Evolutionary conservation across 2,888 invertebrate genomes (phyloP).

Genomic region (Asteroscopus sphinx): DNA sequence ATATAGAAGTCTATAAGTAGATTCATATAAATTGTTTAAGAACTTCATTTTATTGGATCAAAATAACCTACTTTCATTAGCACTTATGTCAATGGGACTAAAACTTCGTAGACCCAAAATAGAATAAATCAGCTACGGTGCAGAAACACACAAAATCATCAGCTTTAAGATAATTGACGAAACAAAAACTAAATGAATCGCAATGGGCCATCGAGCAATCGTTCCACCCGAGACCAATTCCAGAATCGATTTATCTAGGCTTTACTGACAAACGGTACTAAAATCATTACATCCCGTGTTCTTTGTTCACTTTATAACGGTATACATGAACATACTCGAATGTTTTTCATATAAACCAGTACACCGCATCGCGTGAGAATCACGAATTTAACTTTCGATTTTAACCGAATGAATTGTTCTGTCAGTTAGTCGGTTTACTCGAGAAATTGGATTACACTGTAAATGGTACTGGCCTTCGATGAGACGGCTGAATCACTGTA

Average conservation of each 20-base stretch:
- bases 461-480: slow-evolving; percentile 5
- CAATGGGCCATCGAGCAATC: background rate
- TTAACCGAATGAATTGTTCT: slow-evolving; percentile 31
- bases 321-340: slow-evolving; percentile 21
- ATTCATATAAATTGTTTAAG: no score
- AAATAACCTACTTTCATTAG: no score
- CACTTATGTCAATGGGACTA: no score
- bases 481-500: no score
- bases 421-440: slow-evolving; percentile 19
- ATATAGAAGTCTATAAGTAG: no score
- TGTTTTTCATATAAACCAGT: slow-evolving; percentile 21
- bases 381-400: slow-evolving; percentile 50
- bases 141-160: background rate
- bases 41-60: no score
- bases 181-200: background rate
- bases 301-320: slow-evolving; percentile 29
- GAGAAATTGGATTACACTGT: slow-evolving; percentile 30
- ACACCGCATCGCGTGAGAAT: slow-evolving; percentile 43
- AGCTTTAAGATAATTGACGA: background rate
- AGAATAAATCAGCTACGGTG: no score
- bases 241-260: slow-evolving; percentile 42
- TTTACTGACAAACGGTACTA: slow-evolving; percentile 41
- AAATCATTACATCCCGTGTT: slow-evolving; percentile 19
- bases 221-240: slow-evolving; percentile 24
- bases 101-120: no score